A percentile compares a stretch with the other conserved stretches of the same genome.
Evolutionary conservation across 2,113 vertebrate species (phyloP).

Genomic region (Lipophrys pholis): DNA sequence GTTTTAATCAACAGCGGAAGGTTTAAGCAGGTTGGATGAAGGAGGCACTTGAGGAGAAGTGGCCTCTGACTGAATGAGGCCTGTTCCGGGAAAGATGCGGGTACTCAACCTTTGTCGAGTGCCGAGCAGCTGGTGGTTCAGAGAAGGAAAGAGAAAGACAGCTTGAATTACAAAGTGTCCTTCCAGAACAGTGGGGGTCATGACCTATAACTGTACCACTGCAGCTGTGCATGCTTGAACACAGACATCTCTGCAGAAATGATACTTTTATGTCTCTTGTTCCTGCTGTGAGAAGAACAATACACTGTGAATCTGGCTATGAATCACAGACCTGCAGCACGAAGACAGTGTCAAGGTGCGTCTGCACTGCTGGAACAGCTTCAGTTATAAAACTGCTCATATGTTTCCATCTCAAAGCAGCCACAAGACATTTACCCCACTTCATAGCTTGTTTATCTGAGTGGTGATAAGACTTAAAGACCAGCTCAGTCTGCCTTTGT

Average conservation of each 20-base stretch:
- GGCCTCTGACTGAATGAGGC: constrained; percentile 38
- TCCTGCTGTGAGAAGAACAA: constrained; percentile 9
- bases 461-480: neutral
- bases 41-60: constrained; percentile 28
- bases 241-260: constrained; percentile 18
- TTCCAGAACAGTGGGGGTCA: constrained; percentile 21
- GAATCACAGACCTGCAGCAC: neutral
- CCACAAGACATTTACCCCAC: no score
- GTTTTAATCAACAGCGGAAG: constrained; percentile 33
- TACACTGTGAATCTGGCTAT: neutral
- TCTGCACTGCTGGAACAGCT: neutral
- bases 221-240: constrained; percentile 46
- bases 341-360: neutral
- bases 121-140: constrained; percentile 49
- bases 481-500: neutral
- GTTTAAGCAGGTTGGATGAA: constrained; percentile 16
- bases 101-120: constrained; percentile 24
- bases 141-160: constrained; percentile 17
- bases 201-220: constrained; percentile 33
- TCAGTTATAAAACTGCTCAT: no score
- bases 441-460: neutral
- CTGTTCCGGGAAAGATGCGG: constrained; percentile 40
- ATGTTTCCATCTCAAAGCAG: neutral
- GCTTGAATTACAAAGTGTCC: constrained; percentile 52
- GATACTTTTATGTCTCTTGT: neutral